Conservation (phyloP, 1,140 invertebrate species). For the Neodiprion virginianus region DNA sequence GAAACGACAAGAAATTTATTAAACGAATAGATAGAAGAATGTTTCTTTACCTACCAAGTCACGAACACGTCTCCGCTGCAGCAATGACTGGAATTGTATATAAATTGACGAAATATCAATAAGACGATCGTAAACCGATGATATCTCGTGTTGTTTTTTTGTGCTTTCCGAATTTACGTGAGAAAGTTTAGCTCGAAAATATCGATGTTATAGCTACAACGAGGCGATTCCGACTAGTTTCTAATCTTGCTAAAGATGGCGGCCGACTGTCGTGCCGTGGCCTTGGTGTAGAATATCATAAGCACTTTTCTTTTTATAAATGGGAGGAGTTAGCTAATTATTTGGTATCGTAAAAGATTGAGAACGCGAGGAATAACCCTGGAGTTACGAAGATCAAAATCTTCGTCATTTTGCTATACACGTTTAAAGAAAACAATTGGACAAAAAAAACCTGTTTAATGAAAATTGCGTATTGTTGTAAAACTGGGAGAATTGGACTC, state of each 20-base stretch:
- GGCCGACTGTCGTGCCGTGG: not conserved
- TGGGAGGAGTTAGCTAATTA: not conserved
- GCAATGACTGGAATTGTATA: not conserved
- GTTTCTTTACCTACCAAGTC: not conserved
- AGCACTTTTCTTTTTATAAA: not conserved
- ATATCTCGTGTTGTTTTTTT: not conserved
- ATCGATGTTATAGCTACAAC: not conserved
- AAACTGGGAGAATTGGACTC: too few species aligned
- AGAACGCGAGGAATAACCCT: not conserved
- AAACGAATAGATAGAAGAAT: not conserved
- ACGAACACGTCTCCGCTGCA: constrained; percentile 2
- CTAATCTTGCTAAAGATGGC: not conserved
- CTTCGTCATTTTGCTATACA: not conserved
- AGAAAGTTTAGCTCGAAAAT: not conserved
- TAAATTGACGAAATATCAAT: not conserved
- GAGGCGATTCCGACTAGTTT: not conserved
- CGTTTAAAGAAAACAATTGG: not conserved
- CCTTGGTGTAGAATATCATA: not conserved
- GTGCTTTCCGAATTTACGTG: not conserved
- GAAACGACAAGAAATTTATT: not conserved
- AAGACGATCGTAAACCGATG: not conserved
- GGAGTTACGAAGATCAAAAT: not conserved
- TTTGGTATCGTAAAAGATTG: not conserved
- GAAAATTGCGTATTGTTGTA: too few species aligned
- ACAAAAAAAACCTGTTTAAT: too few species aligned